A percentile compares a stretch with the other conserved stretches of the same genome.
phyloP scores from a whole-genome alignment of 2,888 invertebrate species.

The Hypsopygia costalis region DNA sequence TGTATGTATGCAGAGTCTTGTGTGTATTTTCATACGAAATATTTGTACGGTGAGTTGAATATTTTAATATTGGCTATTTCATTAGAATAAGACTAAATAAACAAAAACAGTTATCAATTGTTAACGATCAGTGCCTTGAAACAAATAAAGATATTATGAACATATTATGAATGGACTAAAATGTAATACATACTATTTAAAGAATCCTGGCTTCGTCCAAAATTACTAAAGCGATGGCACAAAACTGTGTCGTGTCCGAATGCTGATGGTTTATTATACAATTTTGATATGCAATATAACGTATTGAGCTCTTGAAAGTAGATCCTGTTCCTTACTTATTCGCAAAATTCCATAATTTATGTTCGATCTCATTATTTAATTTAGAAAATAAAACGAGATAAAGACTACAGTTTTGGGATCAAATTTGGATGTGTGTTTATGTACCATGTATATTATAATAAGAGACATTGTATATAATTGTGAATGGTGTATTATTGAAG shows the following conservation, averaged over 20 bases:
- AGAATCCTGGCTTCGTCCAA: slow-evolving; percentile 45
- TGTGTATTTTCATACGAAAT: slow-evolving; percentile 76
- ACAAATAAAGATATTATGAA: slow-evolving; percentile 58
- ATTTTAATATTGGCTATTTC: slow-evolving; percentile 78
- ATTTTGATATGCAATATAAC: slow-evolving; percentile 3
- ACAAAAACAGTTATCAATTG: slow-evolving; percentile 66
- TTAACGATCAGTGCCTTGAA: slow-evolving; percentile 74
- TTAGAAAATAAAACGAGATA: slow-evolving; percentile 78
- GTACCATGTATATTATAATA: slow-evolving; percentile 70
- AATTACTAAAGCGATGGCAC: slow-evolving; percentile 37
- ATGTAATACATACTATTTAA: slow-evolving; percentile 32
- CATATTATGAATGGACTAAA: slow-evolving; percentile 50
- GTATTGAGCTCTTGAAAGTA: slow-evolving; percentile 17
- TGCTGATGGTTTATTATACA: slow-evolving; percentile 17
- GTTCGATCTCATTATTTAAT: slow-evolving; percentile 80
- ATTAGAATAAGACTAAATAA: slow-evolving; percentile 64
- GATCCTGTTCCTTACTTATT: slow-evolving; percentile 45
- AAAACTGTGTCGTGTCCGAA: slow-evolving; percentile 23
- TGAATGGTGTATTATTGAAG: slow-evolving; percentile 73
- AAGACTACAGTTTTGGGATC: slow-evolving; percentile 80
- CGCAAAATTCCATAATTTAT: slow-evolving; percentile 69
- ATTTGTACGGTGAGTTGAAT: slow-evolving; percentile 69
- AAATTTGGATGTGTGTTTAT: slow-evolving; percentile 78
- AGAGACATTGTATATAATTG: slow-evolving; percentile 73
- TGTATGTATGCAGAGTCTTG: slow-evolving; percentile 73